phyloP scores from a whole-genome alignment of 2,113 vertebrate species.

The Herpailurus yagouaroundi region DNA sequence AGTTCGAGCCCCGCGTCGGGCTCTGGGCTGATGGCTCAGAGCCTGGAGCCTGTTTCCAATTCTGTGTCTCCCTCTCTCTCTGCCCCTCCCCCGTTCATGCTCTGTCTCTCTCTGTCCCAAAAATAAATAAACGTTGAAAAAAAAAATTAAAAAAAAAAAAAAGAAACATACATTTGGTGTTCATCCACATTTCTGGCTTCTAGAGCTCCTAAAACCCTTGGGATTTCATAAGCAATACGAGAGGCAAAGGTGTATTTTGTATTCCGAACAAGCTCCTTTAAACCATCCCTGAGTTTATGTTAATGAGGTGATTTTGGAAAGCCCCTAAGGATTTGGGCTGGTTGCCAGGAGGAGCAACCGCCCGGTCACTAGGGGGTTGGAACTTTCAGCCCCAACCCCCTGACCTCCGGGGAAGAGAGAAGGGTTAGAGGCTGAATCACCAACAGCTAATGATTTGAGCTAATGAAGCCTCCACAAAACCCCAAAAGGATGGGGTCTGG shows the following conservation, averaged over 20 bases:
- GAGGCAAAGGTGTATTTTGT: neutral
- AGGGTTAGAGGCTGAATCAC: neutral
- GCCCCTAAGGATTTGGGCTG: neutral
- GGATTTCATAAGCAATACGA: neutral
- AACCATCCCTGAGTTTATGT: neutral
- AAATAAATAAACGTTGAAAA: no score
- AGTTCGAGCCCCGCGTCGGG: no score
- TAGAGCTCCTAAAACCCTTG: neutral
- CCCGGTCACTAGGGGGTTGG: fast-evolving
- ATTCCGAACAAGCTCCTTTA: neutral
- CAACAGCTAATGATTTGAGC: neutral
- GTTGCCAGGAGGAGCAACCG: neutral
- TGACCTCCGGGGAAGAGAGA: neutral
- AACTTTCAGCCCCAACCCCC: neutral
- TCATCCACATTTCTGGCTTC: neutral
- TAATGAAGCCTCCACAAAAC: neutral
- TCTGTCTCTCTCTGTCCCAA: no score
- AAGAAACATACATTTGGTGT: neutral
- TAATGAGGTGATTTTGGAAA: neutral
- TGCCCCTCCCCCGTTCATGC: no score
- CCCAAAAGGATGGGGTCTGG: neutral
- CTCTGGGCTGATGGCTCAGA: no score
- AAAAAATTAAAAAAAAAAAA: no score
- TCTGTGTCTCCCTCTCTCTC: no score
- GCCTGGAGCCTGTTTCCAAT: no score